phyloP scores from a whole-genome alignment of 2,888 invertebrate genomes.

The Steinernema hermaphroditum region DNA sequence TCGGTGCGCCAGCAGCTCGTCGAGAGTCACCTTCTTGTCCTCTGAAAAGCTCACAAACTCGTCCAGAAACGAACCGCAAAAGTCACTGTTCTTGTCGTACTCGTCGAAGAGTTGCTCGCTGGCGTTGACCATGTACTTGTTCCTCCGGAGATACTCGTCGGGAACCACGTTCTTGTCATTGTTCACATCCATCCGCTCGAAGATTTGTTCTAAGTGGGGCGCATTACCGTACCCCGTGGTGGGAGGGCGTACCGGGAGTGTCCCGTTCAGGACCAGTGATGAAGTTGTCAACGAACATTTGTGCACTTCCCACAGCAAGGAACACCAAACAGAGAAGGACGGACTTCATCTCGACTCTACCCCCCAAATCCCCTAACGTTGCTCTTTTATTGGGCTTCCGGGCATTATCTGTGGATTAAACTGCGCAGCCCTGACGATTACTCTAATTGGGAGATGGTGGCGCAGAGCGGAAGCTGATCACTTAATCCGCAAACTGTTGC shows the following conservation, averaged over 20 bases:
- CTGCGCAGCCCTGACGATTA: no score
- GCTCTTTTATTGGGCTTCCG: not conserved
- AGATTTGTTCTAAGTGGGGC: not conserved
- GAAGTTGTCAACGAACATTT: no score
- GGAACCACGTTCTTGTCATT: not conserved
- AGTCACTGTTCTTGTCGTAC: not conserved
- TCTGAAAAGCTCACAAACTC: no score
- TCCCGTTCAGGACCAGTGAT: no score
- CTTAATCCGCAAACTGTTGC: no score
- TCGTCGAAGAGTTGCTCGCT: not conserved
- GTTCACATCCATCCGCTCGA: not conserved
- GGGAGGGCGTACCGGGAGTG: no score
- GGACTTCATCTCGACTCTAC: not conserved
- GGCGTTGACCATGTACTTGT: not conserved
- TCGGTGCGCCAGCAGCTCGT: not conserved
- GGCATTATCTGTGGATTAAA: not conserved
- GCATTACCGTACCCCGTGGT: no score
- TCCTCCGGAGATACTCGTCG: not conserved
- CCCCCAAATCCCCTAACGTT: no score
- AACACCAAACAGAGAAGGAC: not conserved
- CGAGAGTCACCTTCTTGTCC: not conserved
- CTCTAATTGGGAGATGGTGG: no score
- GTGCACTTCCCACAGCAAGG: not conserved
- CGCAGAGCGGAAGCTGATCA: no score
- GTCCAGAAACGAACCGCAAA: no score